Evolutionary conservation across 2,797 vertebrate genomes (phyloP).

Genomic region (Sebastes glaucus): DNA sequence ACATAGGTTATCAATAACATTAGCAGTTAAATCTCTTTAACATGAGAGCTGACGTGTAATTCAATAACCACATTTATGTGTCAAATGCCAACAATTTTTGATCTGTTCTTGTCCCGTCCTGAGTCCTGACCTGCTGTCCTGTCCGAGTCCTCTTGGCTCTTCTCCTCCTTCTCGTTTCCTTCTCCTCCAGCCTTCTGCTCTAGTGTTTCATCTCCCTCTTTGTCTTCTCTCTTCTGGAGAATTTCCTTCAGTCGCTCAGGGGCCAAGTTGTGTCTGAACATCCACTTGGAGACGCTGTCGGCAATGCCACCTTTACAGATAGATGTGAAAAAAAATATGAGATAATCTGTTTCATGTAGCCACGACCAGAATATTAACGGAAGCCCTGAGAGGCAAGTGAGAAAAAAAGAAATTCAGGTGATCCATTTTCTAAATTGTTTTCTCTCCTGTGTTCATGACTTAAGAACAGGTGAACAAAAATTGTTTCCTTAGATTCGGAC

Average conservation of each 20-base stretch:
- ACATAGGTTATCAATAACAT: not conserved
- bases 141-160: constrained; percentile 63
- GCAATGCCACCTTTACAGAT: constrained; percentile 88
- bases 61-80: not conserved
- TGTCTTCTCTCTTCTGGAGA: constrained; percentile 64
- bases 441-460: too few relatives aligned
- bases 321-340: not conserved
- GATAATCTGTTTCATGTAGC: not conserved
- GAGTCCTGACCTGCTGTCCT: constrained; percentile 30
- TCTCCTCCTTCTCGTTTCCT: constrained; percentile 50
- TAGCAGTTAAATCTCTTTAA: not conserved
- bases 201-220: constrained; percentile 58
- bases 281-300: constrained; percentile 94
- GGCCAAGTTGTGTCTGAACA: constrained; percentile 90
- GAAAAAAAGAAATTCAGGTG: not conserved
- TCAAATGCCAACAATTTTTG: not conserved
- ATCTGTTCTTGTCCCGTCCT: not conserved
- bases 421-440: not conserved
- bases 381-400: not conserved
- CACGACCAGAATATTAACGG: not conserved
- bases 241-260: constrained; percentile 85
- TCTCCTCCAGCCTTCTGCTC: constrained; percentile 25
- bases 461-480: too few relatives aligned
- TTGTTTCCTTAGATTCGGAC: too few relatives aligned
- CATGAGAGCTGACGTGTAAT: not conserved